Percentiles rank a stretch among this genome's conserved stretches.
Evolutionary conservation across 2,797 vertebrate species (phyloP).

Genomic region (Aeoliscus strigatus): DNA sequence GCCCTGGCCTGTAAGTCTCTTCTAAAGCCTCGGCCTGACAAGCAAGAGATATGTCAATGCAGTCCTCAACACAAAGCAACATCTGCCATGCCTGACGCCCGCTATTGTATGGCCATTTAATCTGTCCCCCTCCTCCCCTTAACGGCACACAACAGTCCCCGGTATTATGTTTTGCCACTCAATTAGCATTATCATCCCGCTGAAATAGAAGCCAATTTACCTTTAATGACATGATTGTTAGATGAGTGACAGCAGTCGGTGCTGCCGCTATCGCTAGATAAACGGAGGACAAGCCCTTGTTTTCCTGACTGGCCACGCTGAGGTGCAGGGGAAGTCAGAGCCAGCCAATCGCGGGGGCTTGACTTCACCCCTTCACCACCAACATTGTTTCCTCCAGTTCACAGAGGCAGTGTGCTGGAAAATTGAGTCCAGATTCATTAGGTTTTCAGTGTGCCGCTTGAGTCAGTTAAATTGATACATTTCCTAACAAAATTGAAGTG

Average conservation of each 20-base stretch:
- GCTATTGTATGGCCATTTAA: conserved; percentile 97
- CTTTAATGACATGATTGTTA: conserved; percentile 99
- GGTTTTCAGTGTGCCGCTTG: conserved; percentile 96
- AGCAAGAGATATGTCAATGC: conserved; percentile 95
- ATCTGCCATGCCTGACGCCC: conserved; percentile 98
- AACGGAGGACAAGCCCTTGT: conserved; percentile 81
- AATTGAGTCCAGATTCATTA: conserved; percentile 99
- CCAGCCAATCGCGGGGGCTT: conserved; percentile 82
- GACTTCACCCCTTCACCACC: conserved; percentile 88
- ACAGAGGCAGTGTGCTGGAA: conserved; percentile 99
- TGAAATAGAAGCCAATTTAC: conserved; percentile 99
- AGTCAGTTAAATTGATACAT: conserved; percentile 99
- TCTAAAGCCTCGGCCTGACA: conserved; percentile 91
- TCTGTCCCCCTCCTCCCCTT: conserved; percentile 92
- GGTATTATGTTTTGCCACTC: conserved; percentile 99
- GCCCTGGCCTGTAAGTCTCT: conserved; percentile 87
- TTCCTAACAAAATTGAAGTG: conserved; percentile 99
- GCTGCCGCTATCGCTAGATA: conserved; percentile 81
- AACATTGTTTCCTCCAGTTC: conserved; percentile 99
- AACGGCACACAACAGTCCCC: conserved; percentile 95
- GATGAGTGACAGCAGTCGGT: conserved; percentile 89
- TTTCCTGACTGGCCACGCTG: conserved; percentile 78
- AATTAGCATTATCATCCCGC: conserved; percentile 99
- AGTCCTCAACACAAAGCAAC: conserved; percentile 96
- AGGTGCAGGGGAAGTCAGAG: conserved; percentile 70